Conservation (phyloP, 64 coral and sea anemone genomes). For the Acropora tenuis region DNA sequence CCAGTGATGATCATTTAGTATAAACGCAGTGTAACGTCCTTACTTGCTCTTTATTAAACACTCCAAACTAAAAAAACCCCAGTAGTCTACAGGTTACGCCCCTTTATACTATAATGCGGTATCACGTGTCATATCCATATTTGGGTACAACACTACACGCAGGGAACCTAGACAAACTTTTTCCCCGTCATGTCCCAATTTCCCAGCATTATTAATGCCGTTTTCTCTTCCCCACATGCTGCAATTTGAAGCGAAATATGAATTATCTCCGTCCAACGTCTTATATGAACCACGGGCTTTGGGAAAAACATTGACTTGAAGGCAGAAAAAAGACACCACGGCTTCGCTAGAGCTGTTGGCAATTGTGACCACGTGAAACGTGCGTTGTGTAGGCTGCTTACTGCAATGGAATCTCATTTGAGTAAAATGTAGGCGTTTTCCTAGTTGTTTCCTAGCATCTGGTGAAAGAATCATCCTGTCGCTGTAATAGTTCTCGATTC, state of each 20-base stretch:
- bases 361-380: neutral
- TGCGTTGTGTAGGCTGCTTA: neutral
- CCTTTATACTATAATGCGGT: no score
- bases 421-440: neutral
- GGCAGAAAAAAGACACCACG: conserved; percentile 8
- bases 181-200: no score
- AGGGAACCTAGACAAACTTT: no score
- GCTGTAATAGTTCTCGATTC: neutral
- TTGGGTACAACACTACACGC: no score
- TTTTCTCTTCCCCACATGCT: neutral
- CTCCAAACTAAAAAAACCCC: no score
- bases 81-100: no score
- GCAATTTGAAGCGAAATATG: neutral
- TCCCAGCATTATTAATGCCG: no score
- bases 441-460: neutral
- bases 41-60: no score
- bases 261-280: neutral
- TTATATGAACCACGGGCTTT: conserved; percentile 5
- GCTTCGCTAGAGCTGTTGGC: neutral
- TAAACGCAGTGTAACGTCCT: no score
- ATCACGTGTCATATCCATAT: no score
- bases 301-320: neutral
- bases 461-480: neutral
- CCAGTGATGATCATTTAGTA: no score
- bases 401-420: conserved; percentile 47